Conservation (phyloP, 2,888 invertebrate species). For the Oscheius sp. region DNA sequence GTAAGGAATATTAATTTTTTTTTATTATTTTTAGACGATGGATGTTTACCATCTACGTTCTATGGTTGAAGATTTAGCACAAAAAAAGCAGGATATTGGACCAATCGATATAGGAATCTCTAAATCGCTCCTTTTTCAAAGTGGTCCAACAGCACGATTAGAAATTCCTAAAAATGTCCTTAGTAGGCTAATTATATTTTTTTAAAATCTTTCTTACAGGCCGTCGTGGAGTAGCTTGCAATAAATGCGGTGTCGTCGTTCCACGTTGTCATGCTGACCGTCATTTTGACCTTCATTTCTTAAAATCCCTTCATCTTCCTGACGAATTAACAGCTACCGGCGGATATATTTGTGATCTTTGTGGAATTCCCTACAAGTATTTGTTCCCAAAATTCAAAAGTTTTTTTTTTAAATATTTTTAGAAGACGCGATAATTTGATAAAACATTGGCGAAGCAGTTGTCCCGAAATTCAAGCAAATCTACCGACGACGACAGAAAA, state of each 20-base stretch:
- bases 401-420: constrained; percentile 7
- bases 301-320: background rate
- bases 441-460: constrained; percentile 59
- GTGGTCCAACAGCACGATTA: constrained; percentile 36
- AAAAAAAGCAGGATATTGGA: constrained; percentile 49
- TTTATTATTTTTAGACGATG: constrained; percentile 38
- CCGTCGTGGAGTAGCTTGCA: constrained; percentile 46
- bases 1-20: constrained; percentile 13
- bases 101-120: constrained; percentile 42
- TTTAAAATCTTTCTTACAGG: constrained; percentile 21
- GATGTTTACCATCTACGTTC: constrained; percentile 59
- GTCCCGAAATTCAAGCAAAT: constrained; percentile 59
- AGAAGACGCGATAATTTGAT: constrained; percentile 53
- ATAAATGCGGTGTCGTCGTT: constrained; percentile 54
- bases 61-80: constrained; percentile 60
- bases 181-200: constrained; percentile 8
- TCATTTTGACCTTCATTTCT: constrained; percentile 40
- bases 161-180: constrained; percentile 39
- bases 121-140: constrained; percentile 36
- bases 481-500: constrained; percentile 50
- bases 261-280: constrained; percentile 43
- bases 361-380: constrained; percentile 59
- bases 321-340: constrained; percentile 40
- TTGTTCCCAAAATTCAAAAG: background rate
- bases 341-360: constrained; percentile 59